Base-by-base conservation (phyloP, 2,888 invertebrate species). In the Pomacea canaliculata region DNA sequence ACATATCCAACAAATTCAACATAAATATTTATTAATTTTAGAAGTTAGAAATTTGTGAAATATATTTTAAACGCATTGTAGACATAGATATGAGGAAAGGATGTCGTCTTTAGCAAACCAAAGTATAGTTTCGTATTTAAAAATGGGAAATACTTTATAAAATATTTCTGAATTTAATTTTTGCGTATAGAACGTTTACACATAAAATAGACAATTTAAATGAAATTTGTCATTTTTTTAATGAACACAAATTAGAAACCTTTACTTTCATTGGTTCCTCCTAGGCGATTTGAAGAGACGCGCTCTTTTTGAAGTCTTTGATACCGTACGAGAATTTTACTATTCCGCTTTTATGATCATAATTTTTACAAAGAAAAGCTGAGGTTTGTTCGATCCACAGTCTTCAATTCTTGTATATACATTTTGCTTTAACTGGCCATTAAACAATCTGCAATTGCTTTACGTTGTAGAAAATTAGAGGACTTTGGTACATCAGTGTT, bases 231-330 rank as follows among this genome's bases (percentile, higher is more conserved):
- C 13, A 51, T 13, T 8, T 13, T 13, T 56, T 56, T 56, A 56
- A 16, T 56, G 0, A 56, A 16, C 51, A 7, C 51, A 56, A 16
- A 16, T 2, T 56, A 56, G 0, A 56, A 56, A 27, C 19, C 48
- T 60, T 37, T n/a, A 46, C 71, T 66, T 67, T 67, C 37, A 71
- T 60, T 67, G 70, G 71, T 51, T 67, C 68, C 59, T 71, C 60
- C 74, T 70, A 48, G 67, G 46, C 76, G 49, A 69, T 49, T 68
- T 69, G 48, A 72, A 71, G 27, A 51, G 68, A 67, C 69, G 71
- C 62, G 72, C 65, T 59, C 49, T 70, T 51, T 66, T 76, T 37
- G 23, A 63, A 59, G 65, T 10, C 62, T 48, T 72, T 23, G 48
- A 18, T 19, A 56, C 23, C 10, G 65, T 63, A 27, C 9, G n/a